Conservation (phyloP, 1,140 invertebrate genomes). For the Ceratina calcarata region DNA sequence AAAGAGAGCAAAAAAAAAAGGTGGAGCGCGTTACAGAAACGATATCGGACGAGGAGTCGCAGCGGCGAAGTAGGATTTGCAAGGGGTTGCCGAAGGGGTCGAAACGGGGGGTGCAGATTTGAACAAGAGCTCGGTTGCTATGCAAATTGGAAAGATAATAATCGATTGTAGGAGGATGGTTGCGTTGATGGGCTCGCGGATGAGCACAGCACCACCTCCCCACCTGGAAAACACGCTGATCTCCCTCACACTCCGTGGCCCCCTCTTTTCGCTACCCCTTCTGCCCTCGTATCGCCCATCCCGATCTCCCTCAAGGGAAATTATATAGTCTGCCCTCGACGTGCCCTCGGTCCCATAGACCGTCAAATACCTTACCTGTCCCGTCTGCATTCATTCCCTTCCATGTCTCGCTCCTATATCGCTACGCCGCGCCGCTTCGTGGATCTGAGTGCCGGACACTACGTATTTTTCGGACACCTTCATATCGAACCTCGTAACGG, state of each 20-base stretch:
- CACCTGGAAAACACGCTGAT: slow-evolving; percentile 75
- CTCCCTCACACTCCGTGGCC: slow-evolving; percentile 58
- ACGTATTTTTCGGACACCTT: slow-evolving; percentile 72
- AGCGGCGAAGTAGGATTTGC: slow-evolving; percentile 70
- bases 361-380: slow-evolving; percentile 76
- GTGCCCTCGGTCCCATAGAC: slow-evolving; percentile 64
- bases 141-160: slow-evolving; percentile 82
- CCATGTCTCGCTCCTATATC: slow-evolving; percentile 61
- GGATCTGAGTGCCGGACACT: slow-evolving; percentile 54
- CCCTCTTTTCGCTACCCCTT: slow-evolving; percentile 61
- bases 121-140: slow-evolving; percentile 76
- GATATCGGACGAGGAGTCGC: slow-evolving; percentile 63
- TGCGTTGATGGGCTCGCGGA: slow-evolving; percentile 77
- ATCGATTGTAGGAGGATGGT: slow-evolving; percentile 79
- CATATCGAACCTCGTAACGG: slow-evolving; percentile 47
- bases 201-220: slow-evolving; percentile 72
- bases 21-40: slow-evolving; percentile 59
- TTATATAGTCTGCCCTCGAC: slow-evolving; percentile 76
- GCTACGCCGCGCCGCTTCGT: slow-evolving; percentile 38
- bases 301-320: slow-evolving; percentile 81
- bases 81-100: slow-evolving; percentile 72
- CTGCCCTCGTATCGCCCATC: slow-evolving; percentile 62
- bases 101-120: slow-evolving; percentile 73
- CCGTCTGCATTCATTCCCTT: slow-evolving; percentile 67
- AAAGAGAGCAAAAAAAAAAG: slow-evolving; percentile 21